Base-by-base conservation (phyloP, 2,888 invertebrate species). In the Drosophila nr. fundita region DNA sequence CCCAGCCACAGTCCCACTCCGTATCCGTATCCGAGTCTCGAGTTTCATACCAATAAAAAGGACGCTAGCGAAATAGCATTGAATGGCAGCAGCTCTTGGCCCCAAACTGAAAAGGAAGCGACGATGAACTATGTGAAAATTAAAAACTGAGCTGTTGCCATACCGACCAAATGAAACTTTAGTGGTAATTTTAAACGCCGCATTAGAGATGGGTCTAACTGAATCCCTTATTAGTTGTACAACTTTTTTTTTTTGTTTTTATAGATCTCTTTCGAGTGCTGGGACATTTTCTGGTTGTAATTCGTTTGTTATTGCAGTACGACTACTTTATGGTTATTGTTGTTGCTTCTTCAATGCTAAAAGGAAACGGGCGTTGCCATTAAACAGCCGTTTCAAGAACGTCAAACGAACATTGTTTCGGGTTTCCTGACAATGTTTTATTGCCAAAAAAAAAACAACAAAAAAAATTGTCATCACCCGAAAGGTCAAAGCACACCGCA, bases 101-200 rank as follows among this genome's bases (percentile, higher is more conserved):
- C 38, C 54, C n/a, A 66, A 71, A 76, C 72, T 80, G 64, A 68
- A 76, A 73, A 72, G 80, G 78, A 78, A 83, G 75, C 70, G 71
- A 62, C 73, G 73, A 84, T 82, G 74, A 89, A 86, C 75, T 78
- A 87, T 68, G 73, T 74, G 87, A 73, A 89, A 89, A 86, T 89
- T 80, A 87, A 89, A 86, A 84, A 64, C 83, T 52, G 60, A 73
- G 40, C 42, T 63, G 27, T 29, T 29, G 29, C 34, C 6, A 21
- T 11, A 38, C 29, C 53, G 58, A 36, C 29, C 59, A 49, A 71
- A 65, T 57, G 68, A 71, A 73, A 81, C 67, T 67, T 81, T 72
- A 73, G 72, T 58, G 64, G 61, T 57, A 32, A 73, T 71, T 69
- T 66, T 52, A 64, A 48, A 30, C 36, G 42, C 55, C 13, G 45